A percentile compares a stretch with the other conserved stretches of the same genome.
phyloP scores from a whole-genome alignment of 2,888 invertebrate genomes.

The Tetanocera ferruginea region DNA sequence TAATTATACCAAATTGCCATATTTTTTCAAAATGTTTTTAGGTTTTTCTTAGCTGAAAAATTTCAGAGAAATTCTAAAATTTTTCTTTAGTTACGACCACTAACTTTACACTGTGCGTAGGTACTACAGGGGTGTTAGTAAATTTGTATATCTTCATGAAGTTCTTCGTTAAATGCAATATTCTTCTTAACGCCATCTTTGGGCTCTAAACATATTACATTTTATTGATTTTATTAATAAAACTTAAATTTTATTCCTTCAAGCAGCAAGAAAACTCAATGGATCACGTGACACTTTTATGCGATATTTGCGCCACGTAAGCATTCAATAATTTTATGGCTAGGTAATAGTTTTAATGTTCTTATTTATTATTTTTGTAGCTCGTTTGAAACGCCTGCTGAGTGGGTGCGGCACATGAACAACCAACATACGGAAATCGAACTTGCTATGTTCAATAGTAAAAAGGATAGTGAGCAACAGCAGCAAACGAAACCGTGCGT shows the following conservation, averaged over 20 bases:
- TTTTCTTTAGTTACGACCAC: too few relatives aligned
- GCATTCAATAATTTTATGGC: conserved; percentile 44
- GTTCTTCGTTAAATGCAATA: too few relatives aligned
- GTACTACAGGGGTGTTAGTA: too few relatives aligned
- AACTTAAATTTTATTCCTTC: conserved; percentile 38
- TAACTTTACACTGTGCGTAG: too few relatives aligned
- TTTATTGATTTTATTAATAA: too few relatives aligned
- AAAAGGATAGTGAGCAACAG: conserved; percentile 61
- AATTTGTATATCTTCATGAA: too few relatives aligned
- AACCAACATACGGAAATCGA: conserved; percentile 85
- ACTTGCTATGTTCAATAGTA: conserved; percentile 75
- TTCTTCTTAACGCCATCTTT: too few relatives aligned
- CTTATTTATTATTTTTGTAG: conserved; percentile 49
- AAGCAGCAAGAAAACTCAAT: conserved; percentile 73
- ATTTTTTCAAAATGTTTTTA: too few relatives aligned
- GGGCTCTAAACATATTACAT: too few relatives aligned
- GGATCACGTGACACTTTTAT: conserved; percentile 81
- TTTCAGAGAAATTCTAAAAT: too few relatives aligned
- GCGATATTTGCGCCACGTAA: conserved; percentile 82
- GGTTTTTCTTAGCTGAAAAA: too few relatives aligned
- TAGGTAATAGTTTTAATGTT: background rate
- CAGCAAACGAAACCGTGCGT: conserved; percentile 35
- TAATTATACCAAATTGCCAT: too few relatives aligned
- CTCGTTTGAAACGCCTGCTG: conserved; percentile 82
- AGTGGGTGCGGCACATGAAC: conserved; percentile 90